Conservation (phyloP, 2,113 vertebrate genomes). For the Eidolon helvum region DNA sequence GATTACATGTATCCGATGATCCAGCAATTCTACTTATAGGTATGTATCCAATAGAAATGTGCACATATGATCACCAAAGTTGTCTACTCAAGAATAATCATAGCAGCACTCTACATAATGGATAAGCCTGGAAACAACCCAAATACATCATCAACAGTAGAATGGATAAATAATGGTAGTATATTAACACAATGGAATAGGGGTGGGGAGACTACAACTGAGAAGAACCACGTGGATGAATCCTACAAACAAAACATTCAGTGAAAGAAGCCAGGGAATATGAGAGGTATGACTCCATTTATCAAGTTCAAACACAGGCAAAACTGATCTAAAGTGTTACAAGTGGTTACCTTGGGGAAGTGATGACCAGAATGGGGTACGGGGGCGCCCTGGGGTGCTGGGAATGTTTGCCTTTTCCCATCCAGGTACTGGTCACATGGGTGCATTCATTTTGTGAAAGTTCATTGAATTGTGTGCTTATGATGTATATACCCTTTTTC, state of each 20-base stretch:
- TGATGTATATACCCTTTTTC: background rate
- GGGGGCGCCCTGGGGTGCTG: background rate
- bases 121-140: background rate
- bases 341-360: background rate
- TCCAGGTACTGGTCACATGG: no score
- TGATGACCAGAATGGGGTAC: fast-evolving
- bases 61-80: fast-evolving
- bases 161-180: background rate
- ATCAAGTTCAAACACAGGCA: background rate
- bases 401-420: background rate
- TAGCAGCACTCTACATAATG: background rate
- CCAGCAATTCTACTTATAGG: background rate
- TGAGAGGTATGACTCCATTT: background rate
- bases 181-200: no score
- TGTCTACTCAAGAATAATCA: no score
- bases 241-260: background rate
- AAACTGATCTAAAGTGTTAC: background rate
- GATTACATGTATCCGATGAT: no score
- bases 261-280: background rate
- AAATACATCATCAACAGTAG: background rate
- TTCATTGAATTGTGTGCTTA: background rate
- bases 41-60: background rate
- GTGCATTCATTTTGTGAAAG: background rate
- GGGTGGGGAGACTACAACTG: background rate
- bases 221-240: no score